Evolutionary conservation across 1,140 invertebrate species (phyloP), one percentile per base, ranked within the genome.

Genomic region (Linepithema humile): DNA sequence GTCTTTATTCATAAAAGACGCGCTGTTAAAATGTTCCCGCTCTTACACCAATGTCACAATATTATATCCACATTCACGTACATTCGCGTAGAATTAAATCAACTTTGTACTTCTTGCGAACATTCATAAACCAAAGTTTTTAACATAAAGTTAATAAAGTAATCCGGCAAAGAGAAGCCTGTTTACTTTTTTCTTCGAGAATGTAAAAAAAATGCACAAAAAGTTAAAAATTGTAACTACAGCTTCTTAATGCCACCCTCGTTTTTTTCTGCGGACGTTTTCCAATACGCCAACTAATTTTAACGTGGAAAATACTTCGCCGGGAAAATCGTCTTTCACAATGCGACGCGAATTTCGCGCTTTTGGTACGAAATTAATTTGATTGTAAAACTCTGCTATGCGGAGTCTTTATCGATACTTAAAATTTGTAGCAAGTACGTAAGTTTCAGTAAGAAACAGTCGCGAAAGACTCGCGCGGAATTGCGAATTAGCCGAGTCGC

Each of bases 361-460:
- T 55, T 53, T 10, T 72, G 48, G 55, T 3, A 12, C 35, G 20
- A 38, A 20, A 69, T 78, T 53, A 78, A 55, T 40, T 78, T 69
- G 40, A 40, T 74, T 9, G 4, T 2, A 40, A n/a, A 53, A 78
- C 55, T 32, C 38, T 15, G 23, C 15, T 15, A 48, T 7, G 10
- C 62, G 48, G 38, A 53, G 60, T 69, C 45, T 48, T 77, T 43
- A 26, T 35, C 45, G 62, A 67, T 78, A 53, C 17, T 77, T 67
- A 9, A 1, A 67, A 50, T 77, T 77, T 38, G 43, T 50, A 77
- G 50, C 38, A 78, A 67, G 35, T 78, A 12, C 43, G 43, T 15
- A n/a, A 9, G 43, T 45, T 12, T 67, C 3, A 0, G 23, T 7
- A 23, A 55, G 32, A 40, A 32, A 23, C 35, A 70, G 15, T 77